Evolutionary conservation across 1,140 invertebrate species (phyloP), one percentile per base, ranked within the genome.

Genomic region (Apis cerana): DNA sequence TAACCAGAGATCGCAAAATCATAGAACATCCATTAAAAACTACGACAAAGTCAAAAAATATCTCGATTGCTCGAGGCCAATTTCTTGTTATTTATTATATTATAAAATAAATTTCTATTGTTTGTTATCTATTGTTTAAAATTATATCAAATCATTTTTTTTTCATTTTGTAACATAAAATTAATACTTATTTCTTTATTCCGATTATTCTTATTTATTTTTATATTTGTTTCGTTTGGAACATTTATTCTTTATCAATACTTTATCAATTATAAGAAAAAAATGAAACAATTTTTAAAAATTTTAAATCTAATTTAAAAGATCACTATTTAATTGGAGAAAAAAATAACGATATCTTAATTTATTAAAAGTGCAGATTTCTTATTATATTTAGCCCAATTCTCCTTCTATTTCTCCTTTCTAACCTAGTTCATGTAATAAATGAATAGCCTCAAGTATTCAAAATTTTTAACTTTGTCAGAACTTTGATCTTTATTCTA

Each of bases 21-120:
- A 33, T 52, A 61, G 74, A 69, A 76, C 64, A 82, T 62, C 10
- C 72, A 82, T 54, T 67, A 68, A 12, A 33, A 23, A 81, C 62
- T 59, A 68, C 15, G 8, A 64, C 23, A 13, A 23, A 75, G 43
- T 17, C 27, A 15, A 27, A 72, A 33, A n/a, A 75, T 54, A 64
- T 27, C n/a, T 33, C 33, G 48, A 64, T 17, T 50, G 19, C 11
- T 58, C 52, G 52, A 33, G 7, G 19, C 15, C 50, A 27, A 72
- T 8, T n/a, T 15, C 23, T 33, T 27, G 2, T 70, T 64, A 33
- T 9, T 27, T 10, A 33, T 10, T 13, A 13, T 52, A 12, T 13
- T 52, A 52, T 52, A 52, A 52, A 52, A 52, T 19, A 56, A 15
- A 59, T 27, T 27, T 27, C 1, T n/a, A 15, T 1, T 27, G 27